Conservation (phyloP, 1,140 invertebrate genomes). For the Drosophila bocki region DNA sequence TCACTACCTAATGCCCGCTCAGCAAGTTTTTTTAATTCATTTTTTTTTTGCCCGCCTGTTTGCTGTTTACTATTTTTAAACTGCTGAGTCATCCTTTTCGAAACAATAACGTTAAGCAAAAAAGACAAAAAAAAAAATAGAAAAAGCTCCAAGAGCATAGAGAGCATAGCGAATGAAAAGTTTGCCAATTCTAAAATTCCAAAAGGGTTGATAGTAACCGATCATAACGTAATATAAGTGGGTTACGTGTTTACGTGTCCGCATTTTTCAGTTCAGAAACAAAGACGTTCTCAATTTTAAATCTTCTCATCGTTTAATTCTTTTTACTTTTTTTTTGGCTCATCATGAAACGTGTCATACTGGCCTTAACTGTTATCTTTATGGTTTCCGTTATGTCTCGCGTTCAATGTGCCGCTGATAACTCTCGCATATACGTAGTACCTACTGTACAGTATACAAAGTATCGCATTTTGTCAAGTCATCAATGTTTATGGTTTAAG, state of each 20-base stretch:
- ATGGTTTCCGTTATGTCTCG: slow-evolving; percentile 59
- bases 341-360: slow-evolving; percentile 57
- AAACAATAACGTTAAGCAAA: slow-evolving; percentile 76
- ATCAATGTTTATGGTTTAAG: slow-evolving; percentile 77
- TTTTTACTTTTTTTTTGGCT: slow-evolving; percentile 16
- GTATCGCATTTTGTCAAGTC: slow-evolving; percentile 65
- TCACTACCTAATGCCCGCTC: slow-evolving; percentile 66
- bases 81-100: slow-evolving; percentile 82
- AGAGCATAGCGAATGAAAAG: slow-evolving; percentile 17
- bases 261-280: slow-evolving; percentile 11
- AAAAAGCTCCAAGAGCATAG: slow-evolving; percentile 44
- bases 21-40: slow-evolving; percentile 65
- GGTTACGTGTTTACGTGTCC: slow-evolving; percentile 50
- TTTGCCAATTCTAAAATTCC: slow-evolving; percentile 32
- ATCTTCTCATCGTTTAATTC: slow-evolving; percentile 6
- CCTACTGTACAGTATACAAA: slow-evolving; percentile 43
- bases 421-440: slow-evolving; percentile 20
- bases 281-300: slow-evolving; percentile 33
- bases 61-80: slow-evolving; percentile 85
- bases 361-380: slow-evolving; percentile 60
- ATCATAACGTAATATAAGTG: slow-evolving; percentile 25
- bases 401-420: slow-evolving; percentile 24
- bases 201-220: slow-evolving; percentile 8
- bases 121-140: slow-evolving; percentile 16
- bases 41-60: slow-evolving; percentile 47